Percentiles rank a stretch among this genome's conserved stretches.
Conservation (phyloP, 2,113 vertebrate genomes). For the Terrapene triunguis region DNA sequence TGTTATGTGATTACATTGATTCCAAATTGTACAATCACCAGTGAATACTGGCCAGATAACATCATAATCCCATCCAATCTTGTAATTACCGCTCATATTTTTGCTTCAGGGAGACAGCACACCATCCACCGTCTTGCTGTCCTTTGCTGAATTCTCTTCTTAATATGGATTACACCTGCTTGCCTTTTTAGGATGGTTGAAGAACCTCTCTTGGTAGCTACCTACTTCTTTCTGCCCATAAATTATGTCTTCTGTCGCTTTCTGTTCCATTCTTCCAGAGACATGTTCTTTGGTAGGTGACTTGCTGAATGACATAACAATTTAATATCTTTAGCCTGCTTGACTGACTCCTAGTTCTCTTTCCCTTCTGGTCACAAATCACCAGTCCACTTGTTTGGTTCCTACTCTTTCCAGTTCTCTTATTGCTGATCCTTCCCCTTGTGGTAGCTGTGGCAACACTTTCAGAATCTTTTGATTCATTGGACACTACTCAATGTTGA, state of each 20-base stretch:
- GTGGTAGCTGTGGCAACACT: not conserved
- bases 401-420: not conserved
- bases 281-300: not conserved
- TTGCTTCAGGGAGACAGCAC: not conserved
- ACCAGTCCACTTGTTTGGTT: not conserved
- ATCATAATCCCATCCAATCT: not conserved
- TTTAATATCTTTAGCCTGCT: not conserved
- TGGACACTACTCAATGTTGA: not conserved
- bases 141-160: not conserved
- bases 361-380: not conserved
- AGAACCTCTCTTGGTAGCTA: not conserved
- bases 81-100: not conserved
- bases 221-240: too few species aligned
- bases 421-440: not conserved
- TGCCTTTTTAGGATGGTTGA: not conserved
- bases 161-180: not conserved
- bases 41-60: not conserved
- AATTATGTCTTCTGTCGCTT: not conserved
- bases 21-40: not conserved
- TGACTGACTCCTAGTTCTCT: not conserved
- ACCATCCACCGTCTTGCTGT: not conserved
- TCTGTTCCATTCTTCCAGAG: not conserved
- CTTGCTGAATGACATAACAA: not conserved
- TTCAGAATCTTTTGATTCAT: not conserved
- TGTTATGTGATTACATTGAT: not conserved